Base-by-base conservation (phyloP, 2,888 invertebrate genomes). In the Muschampia plurimacula region DNA sequence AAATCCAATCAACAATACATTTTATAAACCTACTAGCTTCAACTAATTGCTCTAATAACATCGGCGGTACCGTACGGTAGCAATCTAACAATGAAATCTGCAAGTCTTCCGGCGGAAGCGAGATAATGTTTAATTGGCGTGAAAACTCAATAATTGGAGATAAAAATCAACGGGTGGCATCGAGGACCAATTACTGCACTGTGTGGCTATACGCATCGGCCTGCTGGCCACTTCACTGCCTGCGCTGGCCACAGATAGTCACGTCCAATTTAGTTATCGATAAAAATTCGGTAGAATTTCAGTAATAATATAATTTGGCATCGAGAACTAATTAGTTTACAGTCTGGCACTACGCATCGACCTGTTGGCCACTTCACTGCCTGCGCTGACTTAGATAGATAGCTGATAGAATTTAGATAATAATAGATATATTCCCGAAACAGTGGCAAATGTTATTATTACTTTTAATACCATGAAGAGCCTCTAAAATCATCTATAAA, bases 111-210 rank as follows among this genome's bases (percentile, higher is more conserved):
- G 86, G 86, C 89, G 90, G 92, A 91, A 91, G 83, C 83, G 81
- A 90, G 91, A 91, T 92, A 89, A 87, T 89, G 89, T 89, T 89
- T 93, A 93, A 92, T 93, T 93, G 92, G 91, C 91, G 93, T 89
- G 92, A 93, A 93, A 93, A 92, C 90, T 91, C 92, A 92, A 93
- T 92, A 92, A 92, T 90, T 91, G 90, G 79, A 89, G 93, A 93
- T 93, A 93, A 92, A 92, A 92, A 93, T 93, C 93, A 86, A 86
- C 85, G 85, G 85, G 84, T 84, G 83, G 81, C 80, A 76, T 84
- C 84, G 87, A 86, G 86, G 87, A 91, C 90, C 92, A 92, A 93
- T 93, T 93, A 93, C 89, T 86, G 84, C 39, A 62, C 36, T 88
- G 89, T 88, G 88, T 88, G 88, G 88, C 82, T 84, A 82, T 84